These are phyloP conservation scores for Heliconius ethilla DNA, from an alignment of 2,888 invertebrate species.

Conservation along the genomic window DNA sequence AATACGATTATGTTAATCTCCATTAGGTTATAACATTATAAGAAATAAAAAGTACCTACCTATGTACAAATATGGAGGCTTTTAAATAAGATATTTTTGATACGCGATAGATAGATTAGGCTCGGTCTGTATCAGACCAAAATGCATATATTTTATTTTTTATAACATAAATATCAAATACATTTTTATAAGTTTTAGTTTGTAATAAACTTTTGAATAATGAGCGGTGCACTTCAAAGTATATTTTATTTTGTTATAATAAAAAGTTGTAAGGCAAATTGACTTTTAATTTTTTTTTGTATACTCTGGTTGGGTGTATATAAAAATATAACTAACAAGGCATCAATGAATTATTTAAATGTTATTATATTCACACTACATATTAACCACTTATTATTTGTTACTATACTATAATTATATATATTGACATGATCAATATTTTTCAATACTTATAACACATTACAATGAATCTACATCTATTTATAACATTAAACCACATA, in stretches of 20 bases:
- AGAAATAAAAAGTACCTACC: conserved; percentile 40
- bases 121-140: conserved; percentile 77
- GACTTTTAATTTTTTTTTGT: conserved; percentile 38
- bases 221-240: conserved; percentile 32
- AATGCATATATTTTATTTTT: conserved; percentile 33
- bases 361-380: neutral
- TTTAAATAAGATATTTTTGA: conserved; percentile 37
- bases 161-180: conserved; percentile 15
- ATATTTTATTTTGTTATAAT: conserved; percentile 40
- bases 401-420: neutral
- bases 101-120: conserved; percentile 43
- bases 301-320: conserved; percentile 24
- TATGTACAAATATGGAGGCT: conserved; percentile 63
- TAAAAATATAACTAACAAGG: conserved; percentile 26
- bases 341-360: neutral
- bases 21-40: conserved; percentile 12
- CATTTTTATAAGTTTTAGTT: conserved; percentile 6
- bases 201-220: conserved; percentile 33
- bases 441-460: neutral
- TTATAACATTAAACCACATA: neutral
- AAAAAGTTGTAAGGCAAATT: conserved; percentile 40
- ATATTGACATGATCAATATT: neutral
- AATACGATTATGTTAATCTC: conserved; percentile 17
- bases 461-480: neutral
- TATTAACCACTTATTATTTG: neutral